These are phyloP conservation scores for Ptychoptera albimana DNA, from an alignment of 2,888 invertebrate species.

Conservation along the genomic window DNA sequence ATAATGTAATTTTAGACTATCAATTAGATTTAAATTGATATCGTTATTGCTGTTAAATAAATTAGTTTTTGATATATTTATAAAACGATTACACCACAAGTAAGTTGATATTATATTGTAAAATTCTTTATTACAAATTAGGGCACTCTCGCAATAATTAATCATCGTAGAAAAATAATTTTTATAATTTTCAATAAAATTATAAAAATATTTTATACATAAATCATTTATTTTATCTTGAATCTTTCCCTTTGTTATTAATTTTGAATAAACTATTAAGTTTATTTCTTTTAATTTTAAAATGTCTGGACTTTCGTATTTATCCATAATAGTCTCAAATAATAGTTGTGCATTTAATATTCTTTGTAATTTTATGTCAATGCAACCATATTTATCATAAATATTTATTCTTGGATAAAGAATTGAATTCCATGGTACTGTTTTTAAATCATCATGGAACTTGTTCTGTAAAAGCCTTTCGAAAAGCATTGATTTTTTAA, in stretches of 20 bases:
- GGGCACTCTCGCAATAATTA: not conserved
- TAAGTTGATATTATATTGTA: constrained; percentile 12
- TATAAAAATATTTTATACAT: constrained; percentile 17
- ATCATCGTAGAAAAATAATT: constrained; percentile 10
- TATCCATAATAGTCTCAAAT: constrained; percentile 15
- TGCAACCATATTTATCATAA: constrained; percentile 14
- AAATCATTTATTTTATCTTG: constrained; percentile 22
- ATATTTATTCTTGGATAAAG: constrained; percentile 24
- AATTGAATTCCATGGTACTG: constrained; percentile 25
- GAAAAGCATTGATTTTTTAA: constrained; percentile 6
- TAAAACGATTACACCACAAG: constrained; percentile 24
- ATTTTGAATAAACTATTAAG: constrained; percentile 25
- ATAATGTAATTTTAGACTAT: constrained; percentile 49
- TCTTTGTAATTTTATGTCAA: constrained; percentile 10
- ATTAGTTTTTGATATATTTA: constrained; percentile 12
- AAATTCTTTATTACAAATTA: constrained; percentile 24
- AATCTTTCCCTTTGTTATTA: constrained; percentile 15
- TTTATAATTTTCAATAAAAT: constrained; percentile 10
- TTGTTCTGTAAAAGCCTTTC: constrained; percentile 1
- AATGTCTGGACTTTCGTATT: constrained; percentile 11
- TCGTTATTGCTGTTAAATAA: too few relatives aligned
- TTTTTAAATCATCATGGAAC: not conserved
- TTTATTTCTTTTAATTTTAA: constrained; percentile 16
- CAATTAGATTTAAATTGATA: constrained; percentile 36
- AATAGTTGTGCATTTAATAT: constrained; percentile 18